Evolutionary conservation across 2,113 vertebrate genomes (phyloP).

Genomic region (Dicrurus megarhynchus): DNA sequence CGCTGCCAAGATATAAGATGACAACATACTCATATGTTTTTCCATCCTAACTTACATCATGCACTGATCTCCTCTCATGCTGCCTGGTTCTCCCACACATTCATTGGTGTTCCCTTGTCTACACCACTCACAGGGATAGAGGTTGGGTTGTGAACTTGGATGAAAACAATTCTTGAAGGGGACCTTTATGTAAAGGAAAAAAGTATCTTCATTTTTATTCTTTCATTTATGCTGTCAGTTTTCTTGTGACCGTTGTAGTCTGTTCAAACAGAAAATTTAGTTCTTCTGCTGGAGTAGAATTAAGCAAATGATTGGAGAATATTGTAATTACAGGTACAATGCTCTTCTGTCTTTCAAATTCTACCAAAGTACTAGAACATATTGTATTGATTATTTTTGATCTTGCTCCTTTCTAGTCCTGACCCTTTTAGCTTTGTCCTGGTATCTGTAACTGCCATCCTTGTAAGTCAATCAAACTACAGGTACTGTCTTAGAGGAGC

Average conservation of each 20-base stretch:
- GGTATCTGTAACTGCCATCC: not conserved
- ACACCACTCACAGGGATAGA: not conserved
- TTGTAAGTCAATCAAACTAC: not conserved
- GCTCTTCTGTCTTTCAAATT: not conserved
- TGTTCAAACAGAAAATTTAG: not conserved
- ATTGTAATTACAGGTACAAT: not conserved
- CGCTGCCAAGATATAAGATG: not conserved
- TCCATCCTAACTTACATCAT: not conserved
- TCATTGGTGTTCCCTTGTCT: not conserved
- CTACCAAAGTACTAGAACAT: not conserved
- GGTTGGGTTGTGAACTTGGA: not conserved
- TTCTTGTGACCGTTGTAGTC: not conserved
- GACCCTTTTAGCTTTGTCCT: not conserved
- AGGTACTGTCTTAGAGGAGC: fast-evolving
- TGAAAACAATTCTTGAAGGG: not conserved
- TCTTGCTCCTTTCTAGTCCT: not conserved
- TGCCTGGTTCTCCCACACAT: not conserved
- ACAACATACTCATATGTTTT: not conserved
- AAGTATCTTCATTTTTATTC: not conserved
- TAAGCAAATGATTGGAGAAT: not conserved
- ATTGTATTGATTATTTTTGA: not conserved
- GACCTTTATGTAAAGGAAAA: not conserved
- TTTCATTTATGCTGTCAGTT: not conserved
- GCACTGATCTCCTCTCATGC: not conserved
- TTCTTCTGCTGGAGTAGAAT: not conserved